Percentiles rank a stretch among this genome's conserved stretches.
phyloP scores from a whole-genome alignment of 1,140 invertebrate genomes.

The Papilio xuthus region DNA sequence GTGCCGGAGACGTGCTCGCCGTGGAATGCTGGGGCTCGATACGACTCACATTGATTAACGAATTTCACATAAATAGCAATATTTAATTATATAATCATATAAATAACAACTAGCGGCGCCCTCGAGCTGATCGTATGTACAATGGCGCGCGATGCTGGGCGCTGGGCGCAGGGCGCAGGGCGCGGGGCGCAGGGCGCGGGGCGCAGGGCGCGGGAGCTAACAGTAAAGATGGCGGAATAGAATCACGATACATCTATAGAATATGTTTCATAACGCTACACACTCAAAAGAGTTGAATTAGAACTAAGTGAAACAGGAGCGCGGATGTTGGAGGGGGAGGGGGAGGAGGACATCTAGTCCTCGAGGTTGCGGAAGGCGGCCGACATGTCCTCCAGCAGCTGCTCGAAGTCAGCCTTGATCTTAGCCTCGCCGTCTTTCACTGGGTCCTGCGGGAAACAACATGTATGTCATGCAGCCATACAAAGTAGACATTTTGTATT shows the following conservation, averaged over 20 bases:
- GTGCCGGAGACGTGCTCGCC: background rate
- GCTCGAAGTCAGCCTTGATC: constrained; percentile 98
- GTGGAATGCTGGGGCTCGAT: constrained; percentile 25
- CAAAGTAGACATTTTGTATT: too few species aligned
- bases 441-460: constrained; percentile 92
- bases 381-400: constrained; percentile 96
- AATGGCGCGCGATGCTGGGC: background rate
- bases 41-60: constrained; percentile 22
- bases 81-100: constrained; percentile 25
- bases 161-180: too few species aligned
- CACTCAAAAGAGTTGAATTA: constrained; percentile 2
- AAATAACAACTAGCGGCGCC: constrained; percentile 20
- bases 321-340: too few species aligned
- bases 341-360: constrained; percentile 87
- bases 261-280: constrained; percentile 1
- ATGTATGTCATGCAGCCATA: too few species aligned
- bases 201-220: background rate
- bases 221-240: constrained; percentile 10
- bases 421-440: constrained; percentile 98
- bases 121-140: background rate
- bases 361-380: constrained; percentile 99
- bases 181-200: background rate
- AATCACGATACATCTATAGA: background rate
- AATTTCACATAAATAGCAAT: constrained; percentile 29
- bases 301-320: background rate